Percentiles rank a stretch among this genome's conserved stretches.
Evolutionary conservation across 2,888 invertebrate species (phyloP).

Genomic region (Ethmia dodecea): DNA sequence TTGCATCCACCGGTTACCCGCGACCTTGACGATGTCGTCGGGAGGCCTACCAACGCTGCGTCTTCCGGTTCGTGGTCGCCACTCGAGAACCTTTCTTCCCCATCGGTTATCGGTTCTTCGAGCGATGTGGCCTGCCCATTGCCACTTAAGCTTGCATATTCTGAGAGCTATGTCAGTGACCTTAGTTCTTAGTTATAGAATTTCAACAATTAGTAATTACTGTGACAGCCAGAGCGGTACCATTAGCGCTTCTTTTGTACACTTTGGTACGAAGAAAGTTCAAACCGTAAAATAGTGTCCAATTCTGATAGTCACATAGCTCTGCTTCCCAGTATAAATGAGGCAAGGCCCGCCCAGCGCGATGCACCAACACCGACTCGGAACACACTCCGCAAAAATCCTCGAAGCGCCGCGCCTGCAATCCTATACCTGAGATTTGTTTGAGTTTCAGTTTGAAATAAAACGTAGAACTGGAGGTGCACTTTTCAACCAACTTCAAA

Average conservation of each 20-base stretch:
- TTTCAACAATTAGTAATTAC: background rate
- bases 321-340: slow-evolving; percentile 26
- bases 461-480: no score
- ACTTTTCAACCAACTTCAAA: no score
- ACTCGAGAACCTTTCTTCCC: no score
- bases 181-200: no score
- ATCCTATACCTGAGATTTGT: slow-evolving; percentile 10
- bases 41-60: no score
- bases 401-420: slow-evolving; percentile 5
- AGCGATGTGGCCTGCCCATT: no score
- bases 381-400: slow-evolving; percentile 25
- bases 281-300: background rate
- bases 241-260: background rate
- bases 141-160: no score
- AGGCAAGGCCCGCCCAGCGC: slow-evolving; percentile 20
- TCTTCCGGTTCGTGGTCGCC: no score
- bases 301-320: slow-evolving; percentile 7
- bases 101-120: no score
- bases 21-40: no score
- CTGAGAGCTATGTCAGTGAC: no score
- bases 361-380: slow-evolving; percentile 12
- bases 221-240: background rate
- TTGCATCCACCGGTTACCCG: no score
- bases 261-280: background rate
- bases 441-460: slow-evolving; percentile 7